Percentiles rank a stretch among this genome's conserved stretches.
Conservation (phyloP, 2,888 invertebrate genomes). For the Cantharis lateralis region DNA sequence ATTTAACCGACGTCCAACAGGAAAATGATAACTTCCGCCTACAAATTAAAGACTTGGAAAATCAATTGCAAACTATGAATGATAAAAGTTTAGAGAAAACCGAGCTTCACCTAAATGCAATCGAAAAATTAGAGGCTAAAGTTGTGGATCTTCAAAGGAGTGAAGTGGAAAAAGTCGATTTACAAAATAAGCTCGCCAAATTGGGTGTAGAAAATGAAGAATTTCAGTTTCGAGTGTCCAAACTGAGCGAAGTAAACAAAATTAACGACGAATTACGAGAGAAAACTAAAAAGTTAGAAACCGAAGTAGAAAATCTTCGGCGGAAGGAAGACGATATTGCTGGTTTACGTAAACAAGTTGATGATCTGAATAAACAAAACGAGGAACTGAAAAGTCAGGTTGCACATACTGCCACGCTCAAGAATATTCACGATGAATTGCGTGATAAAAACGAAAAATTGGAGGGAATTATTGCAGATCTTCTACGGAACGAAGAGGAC, state of each 20-base stretch:
- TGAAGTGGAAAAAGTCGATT: background rate
- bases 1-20: background rate
- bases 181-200: background rate
- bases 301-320: background rate
- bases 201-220: constrained; percentile 6
- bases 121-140: background rate
- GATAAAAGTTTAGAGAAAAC: background rate
- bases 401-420: background rate
- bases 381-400: background rate
- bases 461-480: background rate
- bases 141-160: constrained; percentile 31
- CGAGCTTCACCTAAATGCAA: background rate
- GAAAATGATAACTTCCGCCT: background rate
- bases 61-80: background rate
- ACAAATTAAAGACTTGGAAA: background rate
- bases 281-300: background rate
- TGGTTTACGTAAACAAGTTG: background rate
- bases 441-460: background rate
- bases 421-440: background rate
- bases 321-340: background rate
- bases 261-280: background rate
- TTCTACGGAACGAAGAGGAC: background rate
- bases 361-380: background rate
- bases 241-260: background rate
- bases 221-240: background rate